Percentiles rank a stretch among this genome's conserved stretches.
phyloP scores from a whole-genome alignment of 2,888 invertebrate species.

The Archaeoteleia sp. region DNA sequence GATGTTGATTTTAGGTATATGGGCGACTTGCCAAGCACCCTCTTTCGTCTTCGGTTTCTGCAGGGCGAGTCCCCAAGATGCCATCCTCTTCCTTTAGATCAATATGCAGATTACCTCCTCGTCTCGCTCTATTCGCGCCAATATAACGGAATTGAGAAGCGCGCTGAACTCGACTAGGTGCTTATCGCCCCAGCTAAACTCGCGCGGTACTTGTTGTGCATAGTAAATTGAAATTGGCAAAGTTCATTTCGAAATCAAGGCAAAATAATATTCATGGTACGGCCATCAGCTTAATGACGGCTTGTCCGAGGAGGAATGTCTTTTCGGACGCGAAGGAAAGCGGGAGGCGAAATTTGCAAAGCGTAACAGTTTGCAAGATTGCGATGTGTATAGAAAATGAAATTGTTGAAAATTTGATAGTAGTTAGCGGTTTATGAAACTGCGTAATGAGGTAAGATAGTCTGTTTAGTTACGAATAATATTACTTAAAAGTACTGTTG shows the following conservation, averaged over 20 bases:
- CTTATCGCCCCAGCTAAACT: constrained; percentile 54
- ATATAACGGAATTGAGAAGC: constrained; percentile 65
- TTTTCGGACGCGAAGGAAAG: constrained; percentile 2
- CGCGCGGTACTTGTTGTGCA: constrained; percentile 45
- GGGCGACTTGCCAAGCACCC: constrained; percentile 56
- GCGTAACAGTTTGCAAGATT: too few relatives aligned
- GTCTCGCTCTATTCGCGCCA: constrained; percentile 62
- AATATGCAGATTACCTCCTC: constrained; percentile 69
- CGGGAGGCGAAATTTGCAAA: too few relatives aligned
- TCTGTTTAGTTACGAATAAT: too few relatives aligned
- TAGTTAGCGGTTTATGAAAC: too few relatives aligned
- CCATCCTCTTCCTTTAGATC: constrained; percentile 63
- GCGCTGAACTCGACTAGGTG: constrained; percentile 55
- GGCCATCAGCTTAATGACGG: constrained; percentile 4
- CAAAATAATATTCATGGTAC: constrained; percentile 28
- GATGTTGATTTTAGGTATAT: constrained; percentile 50
- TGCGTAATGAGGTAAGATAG: too few relatives aligned
- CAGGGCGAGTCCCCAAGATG: constrained; percentile 47
- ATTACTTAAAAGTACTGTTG: too few relatives aligned
- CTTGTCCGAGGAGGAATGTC: neutral
- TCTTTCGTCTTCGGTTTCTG: constrained; percentile 41
- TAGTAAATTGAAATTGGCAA: constrained; percentile 43
- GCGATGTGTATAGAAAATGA: too few relatives aligned
- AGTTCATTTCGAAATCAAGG: constrained; percentile 28
- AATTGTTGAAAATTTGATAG: too few relatives aligned